Conservation (phyloP, 2,888 invertebrate genomes). For the Sarcophaga caerulescens region DNA sequence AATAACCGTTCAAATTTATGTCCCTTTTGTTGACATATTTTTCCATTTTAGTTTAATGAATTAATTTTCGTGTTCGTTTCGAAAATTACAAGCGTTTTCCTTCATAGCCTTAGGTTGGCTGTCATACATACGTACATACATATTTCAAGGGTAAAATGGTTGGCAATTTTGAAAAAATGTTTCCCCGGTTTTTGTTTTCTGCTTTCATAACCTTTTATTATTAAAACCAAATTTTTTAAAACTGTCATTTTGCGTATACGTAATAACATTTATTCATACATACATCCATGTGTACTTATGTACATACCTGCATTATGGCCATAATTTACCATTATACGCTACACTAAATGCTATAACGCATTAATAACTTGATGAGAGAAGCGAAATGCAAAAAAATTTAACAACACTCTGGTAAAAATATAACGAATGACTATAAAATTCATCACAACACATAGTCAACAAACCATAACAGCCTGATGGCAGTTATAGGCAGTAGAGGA, state of each 20-base stretch:
- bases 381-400: too few species aligned
- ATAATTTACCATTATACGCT: conserved; percentile 56
- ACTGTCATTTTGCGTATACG: too few species aligned
- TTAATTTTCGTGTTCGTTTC: background rate
- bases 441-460: conserved; percentile 28
- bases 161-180: too few species aligned
- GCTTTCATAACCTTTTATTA: too few species aligned
- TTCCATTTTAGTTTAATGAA: background rate
- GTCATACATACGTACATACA: too few species aligned
- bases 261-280: background rate
- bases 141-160: too few species aligned
- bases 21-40: background rate
- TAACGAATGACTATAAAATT: conserved; percentile 52
- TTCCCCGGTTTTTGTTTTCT: too few species aligned
- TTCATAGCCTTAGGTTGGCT: too few species aligned
- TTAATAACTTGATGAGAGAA: conserved; percentile 43
- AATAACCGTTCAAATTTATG: too few species aligned
- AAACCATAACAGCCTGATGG: conserved; percentile 44
- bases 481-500: conserved; percentile 44
- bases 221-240: too few species aligned
- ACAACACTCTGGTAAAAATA: conserved; percentile 40
- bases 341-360: conserved; percentile 55
- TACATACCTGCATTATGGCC: conserved; percentile 1
- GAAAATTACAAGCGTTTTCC: too few species aligned
- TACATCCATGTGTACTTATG: background rate